phyloP scores from a whole-genome alignment of 1,140 invertebrate species.

The Leptopilina boulardi region DNA sequence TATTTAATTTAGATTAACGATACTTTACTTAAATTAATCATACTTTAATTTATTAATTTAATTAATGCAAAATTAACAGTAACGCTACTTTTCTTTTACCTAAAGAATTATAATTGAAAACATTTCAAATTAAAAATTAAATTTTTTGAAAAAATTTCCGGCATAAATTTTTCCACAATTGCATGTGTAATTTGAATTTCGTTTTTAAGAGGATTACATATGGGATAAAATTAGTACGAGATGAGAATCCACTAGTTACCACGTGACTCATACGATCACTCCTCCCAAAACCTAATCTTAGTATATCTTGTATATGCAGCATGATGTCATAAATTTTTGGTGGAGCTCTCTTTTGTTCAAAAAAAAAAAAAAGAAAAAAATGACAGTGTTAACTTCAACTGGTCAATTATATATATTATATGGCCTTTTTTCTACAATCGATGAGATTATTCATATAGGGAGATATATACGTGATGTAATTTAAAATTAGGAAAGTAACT shows the following conservation, averaged over 20 bases:
- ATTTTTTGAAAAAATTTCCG: neutral
- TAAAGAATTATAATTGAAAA: too few relatives aligned
- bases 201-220: neutral
- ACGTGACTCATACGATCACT: slow-evolving; percentile 20
- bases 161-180: neutral
- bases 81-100: too few relatives aligned
- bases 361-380: neutral
- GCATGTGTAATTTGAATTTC: neutral
- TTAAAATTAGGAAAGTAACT: slow-evolving; percentile 3
- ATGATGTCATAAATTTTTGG: neutral
- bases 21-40: too few relatives aligned
- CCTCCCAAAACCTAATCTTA: slow-evolving; percentile 7
- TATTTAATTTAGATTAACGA: too few relatives aligned
- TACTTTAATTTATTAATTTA: too few relatives aligned
- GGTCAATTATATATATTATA: too few relatives aligned
- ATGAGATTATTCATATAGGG: slow-evolving; percentile 12
- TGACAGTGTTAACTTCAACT: too few relatives aligned
- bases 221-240: slow-evolving; percentile 12
- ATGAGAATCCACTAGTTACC: neutral
- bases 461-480: slow-evolving; percentile 18
- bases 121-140: too few relatives aligned
- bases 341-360: slow-evolving; percentile 17
- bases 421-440: neutral
- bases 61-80: too few relatives aligned
- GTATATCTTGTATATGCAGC: neutral